Evolutionary conservation across 2,888 invertebrate genomes (phyloP), one percentile per base, ranked within the genome.

Genomic region (Epiblema foenella): DNA sequence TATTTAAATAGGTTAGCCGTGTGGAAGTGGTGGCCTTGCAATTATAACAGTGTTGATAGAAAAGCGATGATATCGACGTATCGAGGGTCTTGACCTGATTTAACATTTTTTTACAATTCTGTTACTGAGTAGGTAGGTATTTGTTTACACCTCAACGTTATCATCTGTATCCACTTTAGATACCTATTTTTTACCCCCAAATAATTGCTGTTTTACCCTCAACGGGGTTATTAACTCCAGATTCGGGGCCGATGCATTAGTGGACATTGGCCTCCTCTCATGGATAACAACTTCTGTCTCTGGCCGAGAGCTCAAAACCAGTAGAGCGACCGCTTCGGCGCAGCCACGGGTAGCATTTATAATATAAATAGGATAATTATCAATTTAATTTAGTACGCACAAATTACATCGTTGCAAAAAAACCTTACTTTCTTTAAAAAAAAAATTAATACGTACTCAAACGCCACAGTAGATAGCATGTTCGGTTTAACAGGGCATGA

Each of bases 31-130:
- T 62, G 79, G 81, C 86, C 85, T 87, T 85, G 86, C 75, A 79
- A 82, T 83, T 87, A 86, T 79, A 82, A 62, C 78, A 76, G 83
- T 81, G 86, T 82, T 84, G 86, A 85, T 85, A 79, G 70, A 75
- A 70, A 71, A 75, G 74, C 77, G 75, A 75, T 70, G 75, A 75
- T 75, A 77, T 77, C 77, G 73, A 73, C 73, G 39, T 46, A 67
- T 70, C 63, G 20, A 17, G 59, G 52, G 49, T 68, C 73, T 69
- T 75, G 75, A 73, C 75, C 75, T 60, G 56, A 64, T 73, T 75
- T 10, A 33, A 29, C 29, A 29, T 24, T 49, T 59, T n/a, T 59
- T 69, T 54, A 42, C 39, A 66, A 29, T 49, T 12, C 67, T 54
- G 63, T 63, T 62, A 42, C 24, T 4, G 24, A 3, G 24, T 24